A percentile compares a stretch with the other conserved stretches of the same genome.
phyloP scores from a whole-genome alignment of 2,888 invertebrate species.

The Chrysolina americana region DNA sequence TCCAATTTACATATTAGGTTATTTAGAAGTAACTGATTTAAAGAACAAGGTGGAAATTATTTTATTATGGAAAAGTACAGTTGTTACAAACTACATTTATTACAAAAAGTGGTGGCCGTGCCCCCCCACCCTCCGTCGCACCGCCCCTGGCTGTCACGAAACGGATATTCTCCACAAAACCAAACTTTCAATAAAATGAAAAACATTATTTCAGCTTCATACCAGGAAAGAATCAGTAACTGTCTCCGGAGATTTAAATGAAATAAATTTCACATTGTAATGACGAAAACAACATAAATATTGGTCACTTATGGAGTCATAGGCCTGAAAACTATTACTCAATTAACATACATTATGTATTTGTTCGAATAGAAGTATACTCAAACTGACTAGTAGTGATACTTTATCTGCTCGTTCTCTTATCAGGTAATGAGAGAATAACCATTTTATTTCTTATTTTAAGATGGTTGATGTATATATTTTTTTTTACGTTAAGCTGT shows the following conservation, averaged over 20 bases:
- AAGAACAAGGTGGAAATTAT: too few species aligned
- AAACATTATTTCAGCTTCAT: too few species aligned
- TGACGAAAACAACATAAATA: neutral
- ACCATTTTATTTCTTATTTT: constrained; percentile 3
- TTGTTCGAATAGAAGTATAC: constrained; percentile 2
- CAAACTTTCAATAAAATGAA: too few species aligned
- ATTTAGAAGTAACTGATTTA: too few species aligned
- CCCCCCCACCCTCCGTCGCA: too few species aligned
- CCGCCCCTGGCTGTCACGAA: too few species aligned
- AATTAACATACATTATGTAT: constrained; percentile 1
- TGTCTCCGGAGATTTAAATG: neutral
- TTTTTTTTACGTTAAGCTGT: neutral
- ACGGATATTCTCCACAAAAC: too few species aligned
- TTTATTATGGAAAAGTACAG: too few species aligned
- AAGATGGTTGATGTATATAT: neutral
- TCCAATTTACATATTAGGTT: too few species aligned
- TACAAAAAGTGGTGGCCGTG: too few species aligned
- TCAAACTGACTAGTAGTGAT: neutral
- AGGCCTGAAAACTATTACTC: neutral
- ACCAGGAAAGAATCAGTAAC: too few species aligned
- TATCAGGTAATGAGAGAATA: constrained; percentile 1
- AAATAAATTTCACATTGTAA: neutral
- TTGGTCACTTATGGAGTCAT: neutral
- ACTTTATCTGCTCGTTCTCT: neutral
- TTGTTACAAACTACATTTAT: too few species aligned